Evolutionary conservation across 2,113 vertebrate species (phyloP).

Genomic region (Anolis carolinensis): DNA sequence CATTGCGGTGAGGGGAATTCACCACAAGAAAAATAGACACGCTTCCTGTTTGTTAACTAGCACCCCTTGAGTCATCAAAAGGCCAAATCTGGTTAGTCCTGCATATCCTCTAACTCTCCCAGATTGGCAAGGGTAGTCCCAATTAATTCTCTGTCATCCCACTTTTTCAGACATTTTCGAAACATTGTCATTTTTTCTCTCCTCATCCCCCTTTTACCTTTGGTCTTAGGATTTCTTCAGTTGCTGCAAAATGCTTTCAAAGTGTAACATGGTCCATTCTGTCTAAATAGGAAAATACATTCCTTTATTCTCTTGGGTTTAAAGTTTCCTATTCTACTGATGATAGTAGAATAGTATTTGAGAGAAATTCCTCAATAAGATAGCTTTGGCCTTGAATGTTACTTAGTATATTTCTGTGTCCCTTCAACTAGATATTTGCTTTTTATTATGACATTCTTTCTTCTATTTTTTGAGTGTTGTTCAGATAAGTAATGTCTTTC

Average conservation of each 20-base stretch:
- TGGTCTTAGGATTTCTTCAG: too few relatives aligned
- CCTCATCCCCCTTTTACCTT: too few relatives aligned
- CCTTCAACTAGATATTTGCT: conserved; percentile 40
- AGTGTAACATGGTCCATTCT: too few relatives aligned
- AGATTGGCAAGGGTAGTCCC: too few relatives aligned
- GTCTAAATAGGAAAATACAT: conserved; percentile 7
- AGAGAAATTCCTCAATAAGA: conserved; percentile 41
- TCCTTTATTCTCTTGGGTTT: conserved; percentile 44
- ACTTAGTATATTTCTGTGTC: conserved; percentile 38
- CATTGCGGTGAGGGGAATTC: background rate
- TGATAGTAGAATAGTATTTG: too few relatives aligned
- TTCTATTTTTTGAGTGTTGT: conserved; percentile 49
- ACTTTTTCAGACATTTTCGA: background rate
- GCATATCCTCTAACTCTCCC: background rate
- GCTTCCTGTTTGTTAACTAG: background rate
- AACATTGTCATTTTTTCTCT: background rate
- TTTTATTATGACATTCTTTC: conserved; percentile 43
- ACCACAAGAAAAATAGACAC: background rate
- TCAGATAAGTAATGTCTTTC: conserved; percentile 34
- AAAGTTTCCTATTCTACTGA: conserved; percentile 42
- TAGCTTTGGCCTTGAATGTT: conserved; percentile 24
- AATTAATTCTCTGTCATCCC: too few relatives aligned
- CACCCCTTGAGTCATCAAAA: background rate
- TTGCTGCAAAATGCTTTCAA: too few relatives aligned
- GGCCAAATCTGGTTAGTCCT: background rate